Evolutionary conservation across 2,113 vertebrate genomes (phyloP).

Genomic region (Zosterops japonicus): DNA sequence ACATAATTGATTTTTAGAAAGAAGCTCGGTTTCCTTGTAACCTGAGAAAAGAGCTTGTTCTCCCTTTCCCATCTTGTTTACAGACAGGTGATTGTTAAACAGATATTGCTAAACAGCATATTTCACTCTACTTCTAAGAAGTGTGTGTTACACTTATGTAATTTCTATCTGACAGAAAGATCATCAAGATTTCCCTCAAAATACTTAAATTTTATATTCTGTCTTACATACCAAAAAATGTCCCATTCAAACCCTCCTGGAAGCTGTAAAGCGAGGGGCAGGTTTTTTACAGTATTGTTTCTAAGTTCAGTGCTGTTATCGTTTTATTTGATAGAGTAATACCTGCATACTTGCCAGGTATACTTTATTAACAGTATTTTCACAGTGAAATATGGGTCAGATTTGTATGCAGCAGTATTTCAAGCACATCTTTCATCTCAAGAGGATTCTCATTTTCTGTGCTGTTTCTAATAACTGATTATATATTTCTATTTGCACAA

Average conservation of each 20-base stretch:
- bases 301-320: not conserved
- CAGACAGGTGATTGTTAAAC: not conserved
- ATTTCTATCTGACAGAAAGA: not conserved
- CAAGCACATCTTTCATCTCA: not conserved
- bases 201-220: not conserved
- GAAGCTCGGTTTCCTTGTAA: not conserved
- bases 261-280: not conserved
- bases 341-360: not conserved
- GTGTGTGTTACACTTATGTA: fast-evolving
- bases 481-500: not conserved
- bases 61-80: not conserved
- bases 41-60: not conserved
- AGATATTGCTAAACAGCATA: not conserved
- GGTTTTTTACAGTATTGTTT: not conserved
- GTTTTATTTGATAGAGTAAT: not conserved
- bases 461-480: not conserved
- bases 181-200: not conserved
- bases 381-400: not conserved
- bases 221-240: not conserved
- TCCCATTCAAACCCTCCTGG: not conserved
- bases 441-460: not conserved
- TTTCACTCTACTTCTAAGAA: not conserved
- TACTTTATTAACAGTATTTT: not conserved
- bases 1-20: not conserved
- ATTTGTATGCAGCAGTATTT: not conserved